phyloP scores from a whole-genome alignment of 2,797 vertebrate species.

The Mustela erminea region DNA sequence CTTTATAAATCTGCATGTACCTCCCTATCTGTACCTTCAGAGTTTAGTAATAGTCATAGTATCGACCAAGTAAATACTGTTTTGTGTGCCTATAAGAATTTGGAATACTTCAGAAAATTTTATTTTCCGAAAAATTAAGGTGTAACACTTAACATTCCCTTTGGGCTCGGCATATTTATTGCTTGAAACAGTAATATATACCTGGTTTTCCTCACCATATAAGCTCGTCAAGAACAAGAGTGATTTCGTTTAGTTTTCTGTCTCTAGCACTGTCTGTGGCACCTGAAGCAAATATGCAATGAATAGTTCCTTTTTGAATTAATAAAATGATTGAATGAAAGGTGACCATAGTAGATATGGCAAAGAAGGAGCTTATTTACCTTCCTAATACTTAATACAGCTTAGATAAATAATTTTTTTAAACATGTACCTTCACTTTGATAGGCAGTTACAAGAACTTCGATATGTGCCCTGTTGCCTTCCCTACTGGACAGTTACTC shows the following conservation, averaged over 20 bases:
- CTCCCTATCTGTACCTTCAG: background rate
- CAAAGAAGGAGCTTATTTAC: background rate
- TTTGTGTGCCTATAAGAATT: background rate
- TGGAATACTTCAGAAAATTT: background rate
- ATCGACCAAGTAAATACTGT: background rate
- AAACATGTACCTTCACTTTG: background rate
- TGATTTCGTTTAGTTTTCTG: background rate
- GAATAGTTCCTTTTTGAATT: background rate
- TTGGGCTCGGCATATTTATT: background rate
- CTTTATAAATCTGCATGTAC: background rate
- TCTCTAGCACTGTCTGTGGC: background rate
- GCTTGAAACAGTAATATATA: background rate
- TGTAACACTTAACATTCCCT: background rate
- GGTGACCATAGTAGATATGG: background rate
- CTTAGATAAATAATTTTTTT: background rate
- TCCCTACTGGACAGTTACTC: background rate
- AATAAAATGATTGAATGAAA: background rate
- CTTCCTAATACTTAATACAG: background rate
- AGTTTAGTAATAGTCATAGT: background rate
- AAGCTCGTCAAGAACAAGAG: background rate
- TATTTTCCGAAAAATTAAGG: background rate
- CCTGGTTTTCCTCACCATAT: background rate
- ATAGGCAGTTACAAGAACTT: background rate
- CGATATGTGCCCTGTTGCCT: rapidly evolving
- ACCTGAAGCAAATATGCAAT: background rate